These are phyloP conservation scores for Drymonia ruficornis DNA, from an alignment of 2,888 invertebrate genomes.

Conservation along the genomic window DNA sequence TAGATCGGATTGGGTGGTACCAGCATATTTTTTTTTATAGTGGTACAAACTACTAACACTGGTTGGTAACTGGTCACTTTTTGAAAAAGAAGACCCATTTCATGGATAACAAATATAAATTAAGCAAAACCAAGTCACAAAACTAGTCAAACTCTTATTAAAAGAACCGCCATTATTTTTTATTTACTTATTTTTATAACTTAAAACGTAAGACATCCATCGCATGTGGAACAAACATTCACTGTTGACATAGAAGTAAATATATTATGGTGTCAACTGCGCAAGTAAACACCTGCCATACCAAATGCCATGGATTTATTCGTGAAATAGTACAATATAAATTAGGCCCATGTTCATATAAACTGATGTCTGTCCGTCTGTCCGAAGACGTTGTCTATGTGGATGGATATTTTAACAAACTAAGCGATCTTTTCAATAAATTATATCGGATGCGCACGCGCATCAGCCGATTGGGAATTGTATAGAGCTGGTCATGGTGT, in stretches of 20 bases:
- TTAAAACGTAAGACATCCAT: conserved; percentile 20
- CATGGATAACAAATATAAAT: neutral
- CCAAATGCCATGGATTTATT: conserved; percentile 27
- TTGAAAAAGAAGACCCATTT: no score
- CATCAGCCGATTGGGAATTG: conserved; percentile 19
- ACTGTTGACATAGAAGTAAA: conserved; percentile 26
- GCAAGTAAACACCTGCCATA: conserved; percentile 37
- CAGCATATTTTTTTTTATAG: no score
- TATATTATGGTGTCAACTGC: conserved; percentile 20
- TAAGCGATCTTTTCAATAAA: conserved; percentile 59
- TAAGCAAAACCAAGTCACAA: neutral
- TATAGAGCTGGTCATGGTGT: conserved; percentile 26
- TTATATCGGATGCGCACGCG: conserved; percentile 54
- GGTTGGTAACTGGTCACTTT: no score
- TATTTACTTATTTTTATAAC: conserved; percentile 37
- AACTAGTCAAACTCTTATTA: neutral
- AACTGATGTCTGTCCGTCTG: conserved; percentile 46
- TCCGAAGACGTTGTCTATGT: conserved; percentile 53
- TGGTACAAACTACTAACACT: no score
- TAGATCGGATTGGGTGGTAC: no score
- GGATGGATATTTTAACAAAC: conserved; percentile 65
- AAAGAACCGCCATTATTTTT: neutral
- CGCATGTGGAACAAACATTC: conserved; percentile 25
- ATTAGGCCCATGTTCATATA: conserved; percentile 47
- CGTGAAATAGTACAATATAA: conserved; percentile 38